Conservation (phyloP, 2,113 vertebrate species). For the Acinonyx jubatus region DNA sequence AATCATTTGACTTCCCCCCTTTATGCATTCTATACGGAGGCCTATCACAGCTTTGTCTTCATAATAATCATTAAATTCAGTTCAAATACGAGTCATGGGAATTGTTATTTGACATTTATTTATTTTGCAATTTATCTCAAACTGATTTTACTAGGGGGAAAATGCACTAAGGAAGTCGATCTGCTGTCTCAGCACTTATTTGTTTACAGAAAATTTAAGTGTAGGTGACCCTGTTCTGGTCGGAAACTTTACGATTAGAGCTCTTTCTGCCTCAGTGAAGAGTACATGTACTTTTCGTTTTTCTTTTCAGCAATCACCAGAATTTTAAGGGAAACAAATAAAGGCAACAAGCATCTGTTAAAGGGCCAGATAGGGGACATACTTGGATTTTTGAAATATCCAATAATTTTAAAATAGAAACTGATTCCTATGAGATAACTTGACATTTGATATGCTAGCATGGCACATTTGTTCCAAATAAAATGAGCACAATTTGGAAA, state of each 20-base stretch:
- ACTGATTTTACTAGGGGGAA: constrained; percentile 71
- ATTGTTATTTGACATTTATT: constrained; percentile 83
- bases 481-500: constrained; percentile 31
- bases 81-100: constrained; percentile 80
- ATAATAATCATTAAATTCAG: constrained; percentile 78
- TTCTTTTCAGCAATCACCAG: constrained; percentile 48
- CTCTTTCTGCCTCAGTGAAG: constrained; percentile 77
- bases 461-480: constrained; percentile 56
- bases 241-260: constrained; percentile 68
- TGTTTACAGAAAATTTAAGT: constrained; percentile 77
- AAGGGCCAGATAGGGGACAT: constrained; percentile 41
- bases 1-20: constrained; percentile 58
- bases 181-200: constrained; percentile 78
- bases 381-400: constrained; percentile 48
- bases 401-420: constrained; percentile 59
- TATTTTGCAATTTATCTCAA: constrained; percentile 79
- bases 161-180: constrained; percentile 71
- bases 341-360: constrained; percentile 62
- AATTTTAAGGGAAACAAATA: constrained; percentile 64
- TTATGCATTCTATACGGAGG: constrained; percentile 61
- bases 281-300: constrained; percentile 57
- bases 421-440: constrained; percentile 16
- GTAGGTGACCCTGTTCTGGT: constrained; percentile 78
- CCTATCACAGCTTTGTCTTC: constrained; percentile 78
- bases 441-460: constrained; percentile 46